These are phyloP conservation scores for Eristalinus aeneus DNA, from an alignment of 2,888 invertebrate genomes.

Conservation along the genomic window DNA sequence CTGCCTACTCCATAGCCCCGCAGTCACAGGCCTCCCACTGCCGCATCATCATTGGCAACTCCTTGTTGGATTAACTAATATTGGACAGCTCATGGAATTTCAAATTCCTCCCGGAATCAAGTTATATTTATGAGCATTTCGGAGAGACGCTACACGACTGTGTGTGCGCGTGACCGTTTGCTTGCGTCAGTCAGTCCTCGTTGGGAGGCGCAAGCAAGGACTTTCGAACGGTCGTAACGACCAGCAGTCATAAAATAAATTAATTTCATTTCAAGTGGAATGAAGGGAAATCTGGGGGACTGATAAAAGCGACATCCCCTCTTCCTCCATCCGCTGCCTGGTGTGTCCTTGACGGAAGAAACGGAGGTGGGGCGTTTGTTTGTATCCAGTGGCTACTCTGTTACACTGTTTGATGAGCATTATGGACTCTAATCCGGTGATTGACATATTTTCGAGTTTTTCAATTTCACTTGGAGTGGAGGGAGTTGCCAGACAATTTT, in stretches of 20 bases:
- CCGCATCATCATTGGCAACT: background rate
- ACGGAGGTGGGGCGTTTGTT: background rate
- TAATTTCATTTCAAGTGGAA: slow-evolving; percentile 34
- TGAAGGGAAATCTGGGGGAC: background rate
- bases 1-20: background rate
- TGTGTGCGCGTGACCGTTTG: background rate
- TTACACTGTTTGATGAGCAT: background rate
- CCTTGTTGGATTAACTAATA: slow-evolving; percentile 10
- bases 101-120: slow-evolving; percentile 24
- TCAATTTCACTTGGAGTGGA: background rate
- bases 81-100: slow-evolving; percentile 8
- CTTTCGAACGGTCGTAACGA: background rate
- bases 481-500: background rate
- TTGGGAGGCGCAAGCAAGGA: background rate
- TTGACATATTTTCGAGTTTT: slow-evolving; percentile 3
- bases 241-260: slow-evolving; percentile 36
- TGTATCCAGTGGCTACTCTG: background rate
- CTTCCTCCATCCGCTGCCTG: background rate
- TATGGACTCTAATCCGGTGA: background rate
- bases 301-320: background rate
- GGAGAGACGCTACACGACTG: background rate
- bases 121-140: slow-evolving; percentile 19
- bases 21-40: background rate
- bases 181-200: slow-evolving; percentile 6
- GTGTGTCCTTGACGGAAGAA: background rate